Base-by-base conservation (phyloP, 2,888 invertebrate genomes). In the Noctua janthina region DNA sequence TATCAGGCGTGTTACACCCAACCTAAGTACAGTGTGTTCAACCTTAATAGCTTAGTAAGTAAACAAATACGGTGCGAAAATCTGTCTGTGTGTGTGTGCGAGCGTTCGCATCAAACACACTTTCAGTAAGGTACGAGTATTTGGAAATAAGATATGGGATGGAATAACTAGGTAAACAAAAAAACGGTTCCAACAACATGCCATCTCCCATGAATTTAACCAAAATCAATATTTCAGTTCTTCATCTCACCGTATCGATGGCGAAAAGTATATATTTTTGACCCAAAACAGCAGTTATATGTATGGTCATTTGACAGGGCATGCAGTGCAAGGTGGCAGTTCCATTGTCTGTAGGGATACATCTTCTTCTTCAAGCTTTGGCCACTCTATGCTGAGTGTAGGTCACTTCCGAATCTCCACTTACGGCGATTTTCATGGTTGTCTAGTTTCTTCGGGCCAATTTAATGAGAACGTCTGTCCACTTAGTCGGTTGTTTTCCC, bases 21-120 rank as follows among this genome's bases (percentile, higher is more conserved):
- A 46, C 54, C 10, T 17, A 39, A 35, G 23, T 81, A 64, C 23
- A 75, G 75, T 54, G 43, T 68, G 35, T 67, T 43, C n/a, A 67
- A 54, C 51, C 43, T n/a, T 46, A 59, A 51, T 46, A 8, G 0
- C 51, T 46, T 43, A 62, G 59, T 81, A 67, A 10, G 29, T 56
- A 56, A 56, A 73, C 23, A 80, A 73, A 73, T 35, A 73, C 7
- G 13, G 0, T 56, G 29, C 5, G 29, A 43, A 66, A 72, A 64
- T 62, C n/a, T 43, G 43, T 43, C 43, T 59, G 59, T 59, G 0
- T n/a, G 6, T 43, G 43, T 43, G 43, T 23, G 56, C 56, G n/a
- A 59, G n/a, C 4, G 0, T n/a, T 23, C 54, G 2, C 23, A 54
- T 54, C 0, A 54, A 54, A 17, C n/a, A n/a, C 3, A 5, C n/a